Evolutionary conservation across 2,113 vertebrate genomes (phyloP).

Genomic region (Chrysochloris asiatica): DNA sequence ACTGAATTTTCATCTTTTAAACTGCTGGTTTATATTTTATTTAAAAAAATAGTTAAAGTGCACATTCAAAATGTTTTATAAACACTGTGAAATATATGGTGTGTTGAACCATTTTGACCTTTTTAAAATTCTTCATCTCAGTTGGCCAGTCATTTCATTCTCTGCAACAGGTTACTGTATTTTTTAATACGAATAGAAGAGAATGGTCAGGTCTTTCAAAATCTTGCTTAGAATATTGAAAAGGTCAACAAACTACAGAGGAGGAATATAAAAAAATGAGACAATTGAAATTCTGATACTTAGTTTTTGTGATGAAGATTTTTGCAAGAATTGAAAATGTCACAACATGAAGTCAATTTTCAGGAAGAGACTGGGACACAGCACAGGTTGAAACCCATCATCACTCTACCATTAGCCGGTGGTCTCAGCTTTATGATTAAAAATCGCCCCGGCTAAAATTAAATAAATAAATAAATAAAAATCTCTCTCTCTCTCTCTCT

Average conservation of each 20-base stretch:
- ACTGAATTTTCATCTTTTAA: conserved; percentile 31
- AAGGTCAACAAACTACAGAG: conserved; percentile 83
- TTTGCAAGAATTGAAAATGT: conserved; percentile 82
- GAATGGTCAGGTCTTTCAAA: conserved; percentile 80
- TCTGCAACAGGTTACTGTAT: conserved; percentile 74
- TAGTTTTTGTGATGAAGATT: conserved; percentile 73
- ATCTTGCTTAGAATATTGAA: conserved; percentile 84
- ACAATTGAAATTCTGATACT: conserved; percentile 73
- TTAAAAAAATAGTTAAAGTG: conserved; percentile 51
- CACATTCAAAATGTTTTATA: conserved; percentile 61
- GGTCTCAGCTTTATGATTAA: background rate
- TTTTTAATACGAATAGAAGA: conserved; percentile 79
- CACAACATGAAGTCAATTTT: conserved; percentile 76
- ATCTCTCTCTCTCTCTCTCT: accelerated
- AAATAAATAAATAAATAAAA: background rate
- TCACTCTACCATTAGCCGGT: background rate
- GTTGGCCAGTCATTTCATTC: conserved; percentile 69
- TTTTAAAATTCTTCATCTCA: conserved; percentile 82
- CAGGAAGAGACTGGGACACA: background rate
- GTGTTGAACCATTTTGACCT: conserved; percentile 79
- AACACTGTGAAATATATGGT: conserved; percentile 58
- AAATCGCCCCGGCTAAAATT: background rate
- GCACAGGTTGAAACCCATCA: background rate
- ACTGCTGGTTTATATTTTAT: conserved; percentile 60
- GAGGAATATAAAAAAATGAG: conserved; percentile 77